Base-by-base conservation (phyloP, 1,140 invertebrate species). In the Rhyzopertha dominica region DNA sequence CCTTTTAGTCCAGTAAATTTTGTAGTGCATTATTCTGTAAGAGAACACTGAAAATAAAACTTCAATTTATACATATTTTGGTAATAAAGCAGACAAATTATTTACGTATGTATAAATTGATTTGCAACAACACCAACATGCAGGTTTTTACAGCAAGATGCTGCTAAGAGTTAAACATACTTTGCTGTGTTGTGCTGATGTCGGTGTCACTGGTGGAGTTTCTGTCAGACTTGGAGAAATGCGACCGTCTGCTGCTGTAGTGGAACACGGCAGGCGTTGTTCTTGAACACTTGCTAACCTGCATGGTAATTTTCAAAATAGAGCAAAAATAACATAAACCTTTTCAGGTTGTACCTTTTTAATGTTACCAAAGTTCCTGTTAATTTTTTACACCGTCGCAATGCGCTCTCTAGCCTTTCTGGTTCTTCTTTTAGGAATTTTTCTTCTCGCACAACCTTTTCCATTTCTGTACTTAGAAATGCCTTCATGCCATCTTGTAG, bases 351-450 rank as follows among this genome's bases (percentile, higher is more conserved):
- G 9, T 79, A 96, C 94, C 93, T 85, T 80, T 97, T 97, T 14
- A 98, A 73, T 32, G 93, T 97, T 29, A 96, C 93, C 49, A 98
- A 74, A 25, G 93, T 97, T 45, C 92, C 91, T 5, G 94, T 97
- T 9, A 98, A 71, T 66, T 97, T 96, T 72, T 97, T 97, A 74
- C 94, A 97, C 44, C 92, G 78, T 56, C 87, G 81, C 37, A 97
- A 70, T 28, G 90, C 89, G 51, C 82, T 87, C 62, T 98, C 95
- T 25, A 98, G 66, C 47, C 89, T 76, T 62, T 94, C 90, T 0
- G 94, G 93, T 67, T 97, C 92, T 65, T 96, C 91, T 68, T 94
- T 94, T 22, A 97, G 71, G 74, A 96, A 95, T 77, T 91, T 95
- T 74, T 97, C 92, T 73, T 97, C 92, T 19, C 83, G 76, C 24